Conservation (phyloP, 2,888 invertebrate species). For the Acholoe squamosa region DNA sequence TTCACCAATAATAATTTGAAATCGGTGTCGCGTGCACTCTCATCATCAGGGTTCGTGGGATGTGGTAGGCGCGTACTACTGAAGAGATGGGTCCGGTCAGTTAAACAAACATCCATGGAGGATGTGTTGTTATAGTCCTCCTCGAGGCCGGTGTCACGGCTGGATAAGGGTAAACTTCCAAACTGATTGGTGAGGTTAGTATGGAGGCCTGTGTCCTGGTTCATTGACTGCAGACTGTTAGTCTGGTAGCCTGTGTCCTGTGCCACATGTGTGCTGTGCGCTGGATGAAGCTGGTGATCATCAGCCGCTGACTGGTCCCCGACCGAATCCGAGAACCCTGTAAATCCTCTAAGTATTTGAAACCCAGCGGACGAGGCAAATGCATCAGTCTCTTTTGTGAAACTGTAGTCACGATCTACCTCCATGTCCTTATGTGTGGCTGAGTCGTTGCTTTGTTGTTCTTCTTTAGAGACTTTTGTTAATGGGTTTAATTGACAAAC, state of each 20-base stretch:
- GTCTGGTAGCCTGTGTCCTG: conserved; percentile 82
- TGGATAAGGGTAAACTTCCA: background rate
- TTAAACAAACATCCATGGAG: conserved; percentile 20
- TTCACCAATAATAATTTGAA: background rate
- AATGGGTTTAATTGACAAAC: background rate
- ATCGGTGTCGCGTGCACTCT: background rate
- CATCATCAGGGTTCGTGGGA: background rate
- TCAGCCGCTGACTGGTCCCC: conserved; percentile 13
- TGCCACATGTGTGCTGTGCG: conserved; percentile 47
- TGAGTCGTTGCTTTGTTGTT: background rate
- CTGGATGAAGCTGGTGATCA: background rate
- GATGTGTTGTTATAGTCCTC: conserved; percentile 6
- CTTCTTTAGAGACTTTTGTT: background rate
- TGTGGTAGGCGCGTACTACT: conserved; percentile 15
- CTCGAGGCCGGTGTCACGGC: conserved; percentile 33
- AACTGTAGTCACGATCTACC: conserved; percentile 31
- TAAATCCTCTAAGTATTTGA: background rate
- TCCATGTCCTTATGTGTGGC: conserved; percentile 23
- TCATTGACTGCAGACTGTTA: conserved; percentile 78
- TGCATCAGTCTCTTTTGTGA: background rate
- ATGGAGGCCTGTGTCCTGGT: conserved; percentile 5
- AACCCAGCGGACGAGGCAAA: background rate
- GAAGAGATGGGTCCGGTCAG: background rate
- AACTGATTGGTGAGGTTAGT: conserved; percentile 63
- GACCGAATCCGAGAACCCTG: conserved; percentile 26